Conservation (phyloP, 1,140 invertebrate genomes). For the Dreissena polymorpha region DNA sequence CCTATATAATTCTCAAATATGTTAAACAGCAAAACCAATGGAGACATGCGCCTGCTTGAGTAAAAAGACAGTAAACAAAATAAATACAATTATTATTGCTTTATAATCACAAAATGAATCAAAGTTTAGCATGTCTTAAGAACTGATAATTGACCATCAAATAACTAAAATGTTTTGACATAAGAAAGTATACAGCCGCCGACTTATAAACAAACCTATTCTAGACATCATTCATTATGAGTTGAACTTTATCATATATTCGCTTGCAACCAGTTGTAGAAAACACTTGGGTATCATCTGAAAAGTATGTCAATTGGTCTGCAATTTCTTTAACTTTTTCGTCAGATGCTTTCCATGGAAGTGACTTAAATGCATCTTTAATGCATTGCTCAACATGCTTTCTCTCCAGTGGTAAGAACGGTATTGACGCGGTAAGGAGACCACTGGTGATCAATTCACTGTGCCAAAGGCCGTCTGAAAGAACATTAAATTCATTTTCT, state of each 20-base stretch:
- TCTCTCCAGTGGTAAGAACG: constrained; percentile 95
- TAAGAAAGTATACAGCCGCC: no score
- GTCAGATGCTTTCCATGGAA: constrained; percentile 22
- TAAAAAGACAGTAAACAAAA: no score
- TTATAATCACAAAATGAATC: no score
- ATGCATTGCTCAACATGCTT: constrained; percentile 89
- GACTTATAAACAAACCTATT: neutral
- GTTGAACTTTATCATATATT: constrained; percentile 67
- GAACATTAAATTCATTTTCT: neutral
- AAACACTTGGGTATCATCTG: constrained; percentile 56
- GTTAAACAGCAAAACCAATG: no score
- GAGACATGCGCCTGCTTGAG: no score
- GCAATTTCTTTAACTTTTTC: constrained; percentile 58
- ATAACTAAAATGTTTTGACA: no score
- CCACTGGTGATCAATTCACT: constrained; percentile 88
- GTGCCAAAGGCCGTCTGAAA: constrained; percentile 67
- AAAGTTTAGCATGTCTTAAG: no score
- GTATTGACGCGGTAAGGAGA: constrained; percentile 96
- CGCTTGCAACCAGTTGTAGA: constrained; percentile 70
- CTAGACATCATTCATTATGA: constrained; percentile 55
- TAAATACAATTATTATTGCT: no score
- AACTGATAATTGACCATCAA: no score
- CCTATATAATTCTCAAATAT: no score
- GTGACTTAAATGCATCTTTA: constrained; percentile 71
- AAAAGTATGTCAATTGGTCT: constrained; percentile 60